Base-by-base conservation (phyloP, 2,113 vertebrate species). In the Oncorhynchus clarkii region DNA sequence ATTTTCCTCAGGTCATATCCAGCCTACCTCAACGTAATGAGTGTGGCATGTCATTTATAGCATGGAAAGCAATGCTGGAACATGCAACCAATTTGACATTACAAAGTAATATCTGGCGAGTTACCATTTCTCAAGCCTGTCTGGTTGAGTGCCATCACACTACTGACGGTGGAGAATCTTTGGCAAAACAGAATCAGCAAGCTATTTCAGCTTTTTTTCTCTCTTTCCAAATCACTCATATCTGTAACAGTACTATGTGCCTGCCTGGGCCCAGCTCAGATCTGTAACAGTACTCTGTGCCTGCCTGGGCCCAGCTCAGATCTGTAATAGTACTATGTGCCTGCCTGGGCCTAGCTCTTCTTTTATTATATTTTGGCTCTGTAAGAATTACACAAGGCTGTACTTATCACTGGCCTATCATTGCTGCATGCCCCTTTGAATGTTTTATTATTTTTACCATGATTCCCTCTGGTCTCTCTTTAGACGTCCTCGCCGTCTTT, bases 131-230 rank as follows among this genome's bases (percentile, higher is more conserved):
- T 57, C 22, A 27, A 14, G 16, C 26, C 49, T 20, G 67, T 68
- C 16, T 39, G 73, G 49, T 45, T 24, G 26, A 34, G 62, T 67
- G 49, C 68, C 60, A 72, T 74, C 72, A 14, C 54, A 18, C 27
- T 54, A 60, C 57, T 59, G 31, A 79, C 77, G 60, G 74, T 26
- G 34, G 31, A 70, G 74, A n/a, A 26, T 49, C 22, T 27, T 34
- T 22, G 27, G 16, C 67, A 74, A 59, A 60, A 48, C 26, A 64
- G 18, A 75, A 64, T n/a, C 66, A 26, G 34, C 16, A 6, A 62
- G 73, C 69, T 65, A 75, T 82, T 72, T 72, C 49, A 7, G 51
- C 34, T 39, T 9, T 39, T 39, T 27, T 73, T 45, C 13, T 11
- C 66, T 39, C 22, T 49, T 72, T 72, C 62, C 22, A 72, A 75